These are phyloP conservation scores for Zygothrica quintamaculata DNA, from an alignment of 2,888 invertebrate species.

Conservation along the genomic window DNA sequence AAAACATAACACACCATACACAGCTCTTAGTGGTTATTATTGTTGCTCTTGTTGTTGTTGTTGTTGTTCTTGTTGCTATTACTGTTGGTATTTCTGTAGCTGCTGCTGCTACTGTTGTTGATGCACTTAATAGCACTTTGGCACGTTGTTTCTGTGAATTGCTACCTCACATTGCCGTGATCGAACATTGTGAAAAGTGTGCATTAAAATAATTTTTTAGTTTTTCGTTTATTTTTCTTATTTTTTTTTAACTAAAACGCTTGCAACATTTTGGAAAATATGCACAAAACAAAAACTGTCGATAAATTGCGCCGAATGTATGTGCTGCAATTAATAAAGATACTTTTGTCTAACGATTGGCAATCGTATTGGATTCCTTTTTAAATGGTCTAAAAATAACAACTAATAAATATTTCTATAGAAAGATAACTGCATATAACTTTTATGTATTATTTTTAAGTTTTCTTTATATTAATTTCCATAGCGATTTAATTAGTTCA, in stretches of 20 bases:
- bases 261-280: slow-evolving; percentile 58
- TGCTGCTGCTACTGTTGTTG: slow-evolving; percentile 32
- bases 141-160: slow-evolving; percentile 51
- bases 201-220: slow-evolving; percentile 54
- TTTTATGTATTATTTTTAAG: too few relatives aligned
- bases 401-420: too few relatives aligned
- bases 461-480: too few relatives aligned
- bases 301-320: slow-evolving; percentile 5
- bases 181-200: slow-evolving; percentile 71
- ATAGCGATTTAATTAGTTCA: not conserved
- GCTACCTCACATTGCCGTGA: slow-evolving; percentile 48
- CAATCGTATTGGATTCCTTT: too few relatives aligned
- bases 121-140: slow-evolving; percentile 72
- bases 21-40: slow-evolving; percentile 3
- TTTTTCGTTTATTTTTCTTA: slow-evolving; percentile 33
- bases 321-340: not conserved
- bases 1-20: slow-evolving; percentile 68
- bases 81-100: slow-evolving; percentile 16
- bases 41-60: slow-evolving; percentile 30
- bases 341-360: too few relatives aligned
- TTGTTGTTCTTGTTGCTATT: slow-evolving; percentile 17
- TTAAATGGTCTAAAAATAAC: too few relatives aligned
- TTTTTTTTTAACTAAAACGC: too few relatives aligned
- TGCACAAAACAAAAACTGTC: slow-evolving; percentile 32
- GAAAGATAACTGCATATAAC: too few relatives aligned